Evolutionary conservation across 1,140 invertebrate genomes (phyloP).

Genomic region (Meloidogyne exigua): DNA sequence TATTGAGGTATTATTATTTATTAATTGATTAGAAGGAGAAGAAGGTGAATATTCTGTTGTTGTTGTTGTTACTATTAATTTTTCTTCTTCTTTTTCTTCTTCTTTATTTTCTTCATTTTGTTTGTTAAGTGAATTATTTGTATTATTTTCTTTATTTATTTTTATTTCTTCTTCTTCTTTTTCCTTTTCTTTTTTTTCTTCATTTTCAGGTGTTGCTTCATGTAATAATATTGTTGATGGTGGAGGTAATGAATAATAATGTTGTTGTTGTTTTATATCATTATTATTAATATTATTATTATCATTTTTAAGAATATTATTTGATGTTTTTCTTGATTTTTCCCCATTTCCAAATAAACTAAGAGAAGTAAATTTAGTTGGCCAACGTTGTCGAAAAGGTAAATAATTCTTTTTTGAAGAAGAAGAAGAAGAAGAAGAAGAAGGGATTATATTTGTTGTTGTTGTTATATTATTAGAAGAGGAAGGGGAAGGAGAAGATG

Average conservation of each 20-base stretch:
- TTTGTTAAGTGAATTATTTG: too few species aligned
- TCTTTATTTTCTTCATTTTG: too few species aligned
- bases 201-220: neutral
- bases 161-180: neutral
- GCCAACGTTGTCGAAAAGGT: neutral
- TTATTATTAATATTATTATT: conserved; percentile 6
- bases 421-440: neutral
- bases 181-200: neutral
- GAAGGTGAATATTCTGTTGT: neutral
- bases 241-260: neutral
- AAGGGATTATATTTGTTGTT: neutral
- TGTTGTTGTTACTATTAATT: neutral
- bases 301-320: neutral
- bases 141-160: too few species aligned
- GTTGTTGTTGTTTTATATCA: neutral
- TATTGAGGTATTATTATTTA: neutral
- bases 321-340: conserved; percentile 2
- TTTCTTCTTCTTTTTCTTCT: neutral
- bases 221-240: neutral
- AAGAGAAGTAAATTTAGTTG: neutral
- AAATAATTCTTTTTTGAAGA: neutral
- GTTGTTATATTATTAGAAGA: neutral
- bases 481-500: neutral
- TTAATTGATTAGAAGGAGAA: neutral
- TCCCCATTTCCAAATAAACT: neutral